phyloP scores from a whole-genome alignment of 2,888 invertebrate species.

The Volucella inflata region DNA sequence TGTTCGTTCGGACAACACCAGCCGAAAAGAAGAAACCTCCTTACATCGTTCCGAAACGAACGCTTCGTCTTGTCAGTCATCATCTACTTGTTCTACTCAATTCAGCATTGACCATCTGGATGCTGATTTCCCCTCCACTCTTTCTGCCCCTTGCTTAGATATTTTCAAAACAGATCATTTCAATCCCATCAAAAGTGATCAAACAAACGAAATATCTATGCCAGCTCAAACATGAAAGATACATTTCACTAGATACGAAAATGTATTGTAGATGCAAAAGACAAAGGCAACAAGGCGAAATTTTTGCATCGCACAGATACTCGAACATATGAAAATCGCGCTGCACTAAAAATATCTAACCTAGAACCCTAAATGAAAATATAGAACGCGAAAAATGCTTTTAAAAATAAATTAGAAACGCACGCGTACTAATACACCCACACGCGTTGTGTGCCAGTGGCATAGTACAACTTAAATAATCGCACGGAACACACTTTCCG shows the following conservation, averaged over 20 bases:
- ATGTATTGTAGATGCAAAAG: constrained; percentile 39
- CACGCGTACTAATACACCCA: constrained; percentile 75
- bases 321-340: constrained; percentile 13
- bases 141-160: not conserved
- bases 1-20: not conserved
- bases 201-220: constrained; percentile 49
- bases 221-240: constrained; percentile 39
- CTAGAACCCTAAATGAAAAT: constrained; percentile 67
- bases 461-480: constrained; percentile 35
- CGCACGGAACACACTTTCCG: constrained; percentile 51
- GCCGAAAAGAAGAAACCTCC: not conserved
- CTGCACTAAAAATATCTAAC: constrained; percentile 69
- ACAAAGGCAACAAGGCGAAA: constrained; percentile 8
- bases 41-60: constrained; percentile 10
- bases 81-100: not conserved
- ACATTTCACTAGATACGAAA: constrained; percentile 1
- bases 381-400: constrained; percentile 49
- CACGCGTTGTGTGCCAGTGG: constrained; percentile 1
- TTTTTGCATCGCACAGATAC: constrained; percentile 65
- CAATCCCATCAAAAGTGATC: constrained; percentile 27
- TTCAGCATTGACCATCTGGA: constrained; percentile 22
- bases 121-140: not conserved
- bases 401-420: constrained; percentile 72
- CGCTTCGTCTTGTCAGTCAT: constrained; percentile 20
- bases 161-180: constrained; percentile 16